phyloP scores from a whole-genome alignment of 37 sponge, comb jelly and placozoan species.

The Sycon ciliatum region DNA sequence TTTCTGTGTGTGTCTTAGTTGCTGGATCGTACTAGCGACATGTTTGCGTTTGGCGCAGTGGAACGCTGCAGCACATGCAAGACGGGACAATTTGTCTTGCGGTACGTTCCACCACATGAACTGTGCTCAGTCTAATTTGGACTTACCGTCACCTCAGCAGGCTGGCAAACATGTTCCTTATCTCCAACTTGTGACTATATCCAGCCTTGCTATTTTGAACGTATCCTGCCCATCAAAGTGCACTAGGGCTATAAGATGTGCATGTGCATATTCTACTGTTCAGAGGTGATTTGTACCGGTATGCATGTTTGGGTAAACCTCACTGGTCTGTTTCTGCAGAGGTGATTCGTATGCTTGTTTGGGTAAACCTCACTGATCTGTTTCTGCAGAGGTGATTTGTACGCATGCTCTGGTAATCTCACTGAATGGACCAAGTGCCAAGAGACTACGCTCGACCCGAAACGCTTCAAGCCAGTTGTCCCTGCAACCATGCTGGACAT shows the following conservation, averaged over 20 bases:
- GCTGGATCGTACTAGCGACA: slow-evolving; percentile 61
- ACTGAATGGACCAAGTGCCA: slow-evolving; percentile 87
- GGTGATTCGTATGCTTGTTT: neutral
- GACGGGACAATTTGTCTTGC: slow-evolving; percentile 52
- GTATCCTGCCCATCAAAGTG: no score
- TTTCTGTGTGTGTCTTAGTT: slow-evolving; percentile 25
- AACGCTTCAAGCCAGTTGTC: slow-evolving; percentile 49
- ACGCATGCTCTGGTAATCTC: slow-evolving; percentile 78
- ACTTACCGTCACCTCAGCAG: no score
- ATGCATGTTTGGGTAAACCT: no score
- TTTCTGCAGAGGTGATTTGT: slow-evolving; percentile 28
- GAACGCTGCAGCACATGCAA: slow-evolving; percentile 51
- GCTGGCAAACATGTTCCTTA: no score
- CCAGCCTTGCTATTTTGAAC: no score
- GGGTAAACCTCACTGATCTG: no score
- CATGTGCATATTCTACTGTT: no score
- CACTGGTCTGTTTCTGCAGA: no score
- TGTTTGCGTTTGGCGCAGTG: slow-evolving; percentile 81
- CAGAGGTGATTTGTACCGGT: no score
- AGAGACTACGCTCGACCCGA: slow-evolving; percentile 51
- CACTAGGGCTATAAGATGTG: no score
- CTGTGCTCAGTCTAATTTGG: neutral
- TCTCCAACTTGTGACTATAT: no score
- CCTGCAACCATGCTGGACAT: slow-evolving; percentile 50
- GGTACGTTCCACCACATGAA: neutral